These are phyloP conservation scores for Thalassoma bifasciatum DNA, from an alignment of 2,113 vertebrate species.

Conservation along the genomic window DNA sequence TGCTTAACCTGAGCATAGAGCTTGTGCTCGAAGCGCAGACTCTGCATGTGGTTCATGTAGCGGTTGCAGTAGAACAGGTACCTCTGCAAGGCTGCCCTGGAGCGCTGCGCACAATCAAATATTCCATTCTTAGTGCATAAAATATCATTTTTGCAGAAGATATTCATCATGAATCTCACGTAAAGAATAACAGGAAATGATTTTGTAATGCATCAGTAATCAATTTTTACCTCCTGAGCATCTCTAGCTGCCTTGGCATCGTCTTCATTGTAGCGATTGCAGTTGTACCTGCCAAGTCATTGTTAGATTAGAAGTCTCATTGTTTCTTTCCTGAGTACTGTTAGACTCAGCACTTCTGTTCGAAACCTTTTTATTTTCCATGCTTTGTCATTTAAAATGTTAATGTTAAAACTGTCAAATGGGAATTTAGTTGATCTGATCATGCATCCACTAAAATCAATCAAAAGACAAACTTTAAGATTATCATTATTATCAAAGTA, in stretches of 20 bases:
- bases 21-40: constrained; percentile 99
- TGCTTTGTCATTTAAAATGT: not conserved
- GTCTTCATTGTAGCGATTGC: constrained; percentile 99
- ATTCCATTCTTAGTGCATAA: not conserved
- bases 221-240: constrained; percentile 92
- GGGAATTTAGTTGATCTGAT: not conserved
- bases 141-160: too few species aligned
- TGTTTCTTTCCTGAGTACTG: not conserved
- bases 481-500: not conserved
- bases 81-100: constrained; percentile 96
- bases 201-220: not conserved
- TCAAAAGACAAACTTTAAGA: not conserved
- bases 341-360: not conserved
- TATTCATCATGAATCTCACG: not conserved
- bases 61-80: constrained; percentile 99
- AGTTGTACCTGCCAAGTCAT: constrained; percentile 92
- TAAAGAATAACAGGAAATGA: not conserved
- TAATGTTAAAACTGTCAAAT: not conserved
- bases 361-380: not conserved
- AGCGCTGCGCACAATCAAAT: constrained; percentile 84
- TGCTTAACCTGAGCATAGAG: constrained; percentile 99
- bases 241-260: constrained; percentile 99
- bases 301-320: not conserved
- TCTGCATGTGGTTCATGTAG: constrained; percentile 99
- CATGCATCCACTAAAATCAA: not conserved